These are phyloP conservation scores for Cephonodes hylas DNA, from an alignment of 2,888 invertebrate species.

Conservation along the genomic window DNA sequence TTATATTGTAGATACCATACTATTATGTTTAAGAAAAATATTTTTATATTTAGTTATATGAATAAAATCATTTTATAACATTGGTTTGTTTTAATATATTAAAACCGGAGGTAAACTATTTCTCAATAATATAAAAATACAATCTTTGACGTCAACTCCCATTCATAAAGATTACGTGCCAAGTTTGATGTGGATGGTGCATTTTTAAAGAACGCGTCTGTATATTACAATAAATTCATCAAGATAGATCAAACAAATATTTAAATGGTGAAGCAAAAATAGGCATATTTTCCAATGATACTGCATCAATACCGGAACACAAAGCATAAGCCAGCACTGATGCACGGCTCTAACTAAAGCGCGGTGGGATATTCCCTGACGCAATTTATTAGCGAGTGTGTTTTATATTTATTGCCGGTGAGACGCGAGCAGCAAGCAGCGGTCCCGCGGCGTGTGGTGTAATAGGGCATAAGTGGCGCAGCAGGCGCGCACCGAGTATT, in stretches of 20 bases:
- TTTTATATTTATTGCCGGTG: conserved; percentile 67
- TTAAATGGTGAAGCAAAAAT: neutral
- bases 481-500: conserved; percentile 50
- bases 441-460: conserved; percentile 59
- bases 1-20: neutral
- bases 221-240: neutral
- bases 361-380: conserved; percentile 36
- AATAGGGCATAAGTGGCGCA: conserved; percentile 67
- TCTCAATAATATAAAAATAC: conserved; percentile 27
- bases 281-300: neutral
- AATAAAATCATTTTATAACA: neutral
- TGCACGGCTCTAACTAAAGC: conserved; percentile 15
- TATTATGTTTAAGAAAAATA: neutral
- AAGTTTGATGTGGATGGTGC: conserved; percentile 7
- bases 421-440: conserved; percentile 37
- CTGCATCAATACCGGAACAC: neutral
- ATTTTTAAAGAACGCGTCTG: neutral
- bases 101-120: neutral
- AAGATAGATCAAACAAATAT: neutral
- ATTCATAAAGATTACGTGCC: conserved; percentile 63
- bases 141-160: conserved; percentile 63
- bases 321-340: neutral
- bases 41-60: neutral
- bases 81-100: neutral
- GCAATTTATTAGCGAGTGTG: conserved; percentile 48